phyloP scores from a whole-genome alignment of 2,797 vertebrate species.

The Rhyacichthys aspro region DNA sequence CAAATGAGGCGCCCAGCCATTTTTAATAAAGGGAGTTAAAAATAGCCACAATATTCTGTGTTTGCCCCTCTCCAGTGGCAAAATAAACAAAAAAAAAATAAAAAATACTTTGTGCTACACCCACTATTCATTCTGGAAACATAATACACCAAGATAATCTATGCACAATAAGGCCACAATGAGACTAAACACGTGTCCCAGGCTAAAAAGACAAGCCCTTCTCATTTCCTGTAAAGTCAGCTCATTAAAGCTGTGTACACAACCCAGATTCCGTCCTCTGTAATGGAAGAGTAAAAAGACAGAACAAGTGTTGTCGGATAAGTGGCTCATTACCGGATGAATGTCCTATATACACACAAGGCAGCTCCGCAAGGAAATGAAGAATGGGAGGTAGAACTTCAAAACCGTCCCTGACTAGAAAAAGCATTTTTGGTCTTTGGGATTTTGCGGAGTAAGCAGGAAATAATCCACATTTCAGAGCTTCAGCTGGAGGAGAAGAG shows the following conservation, averaged over 20 bases:
- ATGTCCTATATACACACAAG: background rate
- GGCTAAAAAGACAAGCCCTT: conserved; percentile 12
- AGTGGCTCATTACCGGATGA: background rate
- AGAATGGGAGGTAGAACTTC: background rate
- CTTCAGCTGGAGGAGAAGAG: conserved; percentile 9
- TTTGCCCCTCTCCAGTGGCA: background rate
- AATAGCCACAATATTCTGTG: background rate
- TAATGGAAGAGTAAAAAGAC: conserved; percentile 9
- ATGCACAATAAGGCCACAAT: background rate
- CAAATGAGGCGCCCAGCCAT: background rate
- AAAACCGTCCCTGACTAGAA: background rate
- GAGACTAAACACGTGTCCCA: conserved; percentile 3
- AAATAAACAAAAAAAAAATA: too few species aligned
- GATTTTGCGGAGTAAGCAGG: conserved; percentile 1
- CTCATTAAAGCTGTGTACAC: conserved; percentile 54
- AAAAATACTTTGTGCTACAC: too few species aligned
- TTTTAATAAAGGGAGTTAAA: background rate
- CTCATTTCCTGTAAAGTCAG: background rate
- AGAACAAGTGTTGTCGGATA: conserved; percentile 6
- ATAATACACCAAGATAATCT: background rate
- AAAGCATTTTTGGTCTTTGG: background rate
- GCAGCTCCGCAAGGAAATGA: background rate
- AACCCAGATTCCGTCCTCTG: conserved; percentile 31
- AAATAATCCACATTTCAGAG: background rate
- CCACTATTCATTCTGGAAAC: background rate